Evolutionary conservation across 2,113 vertebrate genomes (phyloP).

Genomic region (Corythoichthys haematopterus): DNA sequence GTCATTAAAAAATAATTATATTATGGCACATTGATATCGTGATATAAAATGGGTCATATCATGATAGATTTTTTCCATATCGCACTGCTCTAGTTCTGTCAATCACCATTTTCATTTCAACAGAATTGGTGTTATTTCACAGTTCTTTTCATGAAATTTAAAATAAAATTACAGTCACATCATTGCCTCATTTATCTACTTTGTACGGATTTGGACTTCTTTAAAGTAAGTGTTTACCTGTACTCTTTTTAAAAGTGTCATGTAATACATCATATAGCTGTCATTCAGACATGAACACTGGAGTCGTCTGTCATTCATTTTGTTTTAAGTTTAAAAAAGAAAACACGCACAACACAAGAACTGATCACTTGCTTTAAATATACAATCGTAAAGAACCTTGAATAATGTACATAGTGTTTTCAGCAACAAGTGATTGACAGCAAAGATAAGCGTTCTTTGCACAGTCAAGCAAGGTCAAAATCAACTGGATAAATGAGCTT

Average conservation of each 20-base stretch:
- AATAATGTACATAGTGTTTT: background rate
- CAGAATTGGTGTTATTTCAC: background rate
- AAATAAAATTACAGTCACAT: background rate
- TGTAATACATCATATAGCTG: background rate
- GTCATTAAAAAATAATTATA: too few relatives aligned
- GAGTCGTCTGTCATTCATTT: background rate
- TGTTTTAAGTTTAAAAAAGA: background rate
- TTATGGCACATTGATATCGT: too few relatives aligned
- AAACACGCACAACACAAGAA: too few relatives aligned
- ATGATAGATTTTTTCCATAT: too few relatives aligned
- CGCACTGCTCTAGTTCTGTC: background rate
- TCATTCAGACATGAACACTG: too few relatives aligned
- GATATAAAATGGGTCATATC: too few relatives aligned
- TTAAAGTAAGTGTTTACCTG: background rate
- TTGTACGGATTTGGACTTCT: background rate
- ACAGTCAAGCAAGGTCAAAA: background rate
- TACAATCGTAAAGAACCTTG: background rate
- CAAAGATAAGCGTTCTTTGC: background rate
- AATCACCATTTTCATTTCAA: conserved; percentile 26
- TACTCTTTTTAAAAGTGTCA: background rate
- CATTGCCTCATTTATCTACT: background rate
- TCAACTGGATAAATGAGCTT: background rate
- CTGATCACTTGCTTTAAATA: background rate
- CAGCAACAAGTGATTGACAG: background rate
- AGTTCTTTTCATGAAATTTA: background rate